Evolutionary conservation across 2,888 invertebrate species (phyloP).

Genomic region (Erynnis tages): DNA sequence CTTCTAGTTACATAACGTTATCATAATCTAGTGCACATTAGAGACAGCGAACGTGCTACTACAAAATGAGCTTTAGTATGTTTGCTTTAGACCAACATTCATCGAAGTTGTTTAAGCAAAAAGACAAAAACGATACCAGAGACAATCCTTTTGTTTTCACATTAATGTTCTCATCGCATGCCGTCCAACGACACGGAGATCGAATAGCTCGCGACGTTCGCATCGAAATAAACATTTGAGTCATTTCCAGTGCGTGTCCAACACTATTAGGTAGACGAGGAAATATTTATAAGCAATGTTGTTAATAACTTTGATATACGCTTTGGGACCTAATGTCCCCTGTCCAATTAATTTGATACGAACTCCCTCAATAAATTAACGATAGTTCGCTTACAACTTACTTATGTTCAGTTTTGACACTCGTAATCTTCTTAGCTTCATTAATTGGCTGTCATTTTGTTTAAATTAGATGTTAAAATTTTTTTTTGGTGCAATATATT

Average conservation of each 20-base stretch:
- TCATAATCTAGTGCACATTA: constrained; percentile 15
- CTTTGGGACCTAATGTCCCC: constrained; percentile 35
- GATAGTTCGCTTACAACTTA: not conserved
- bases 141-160: constrained; percentile 42
- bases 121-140: constrained; percentile 13
- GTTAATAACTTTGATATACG: constrained; percentile 36
- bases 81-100: constrained; percentile 17
- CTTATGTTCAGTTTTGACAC: constrained; percentile 3
- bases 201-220: constrained; percentile 18
- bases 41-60: constrained; percentile 8
- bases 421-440: not conserved
- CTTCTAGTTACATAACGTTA: constrained; percentile 20
- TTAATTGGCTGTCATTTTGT: constrained; percentile 2
- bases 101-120: constrained; percentile 19
- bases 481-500: constrained; percentile 22
- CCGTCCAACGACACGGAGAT: constrained; percentile 35
- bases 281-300: constrained; percentile 39
- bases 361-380: constrained; percentile 31
- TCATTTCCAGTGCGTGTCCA: constrained; percentile 42
- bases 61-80: constrained; percentile 20
- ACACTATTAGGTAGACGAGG: constrained; percentile 39
- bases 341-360: constrained; percentile 37
- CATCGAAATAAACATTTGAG: constrained; percentile 45
- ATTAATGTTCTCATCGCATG: constrained; percentile 52
- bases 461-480: constrained; percentile 32